Evolutionary conservation across 2,888 invertebrate species (phyloP).

Genomic region (Oxytorus armatus): DNA sequence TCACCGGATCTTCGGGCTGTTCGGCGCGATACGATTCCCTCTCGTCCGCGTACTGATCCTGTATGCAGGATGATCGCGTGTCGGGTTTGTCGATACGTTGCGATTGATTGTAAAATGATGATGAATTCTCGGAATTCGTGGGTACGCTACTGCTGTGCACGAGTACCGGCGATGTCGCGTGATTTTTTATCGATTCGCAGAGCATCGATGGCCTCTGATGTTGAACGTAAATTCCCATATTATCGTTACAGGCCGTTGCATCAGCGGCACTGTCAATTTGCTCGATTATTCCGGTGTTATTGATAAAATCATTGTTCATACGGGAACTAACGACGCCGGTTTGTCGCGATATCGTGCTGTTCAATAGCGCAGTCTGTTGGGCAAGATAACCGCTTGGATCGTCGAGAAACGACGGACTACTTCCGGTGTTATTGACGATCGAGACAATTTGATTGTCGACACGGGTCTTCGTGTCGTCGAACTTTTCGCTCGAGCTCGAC

Average conservation of each 20-base stretch:
- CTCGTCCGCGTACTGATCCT: constrained; percentile 78
- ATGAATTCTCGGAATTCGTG: constrained; percentile 79
- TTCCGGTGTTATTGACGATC: constrained; percentile 80
- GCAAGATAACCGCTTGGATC: constrained; percentile 96
- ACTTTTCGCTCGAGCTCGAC: constrained; percentile 77
- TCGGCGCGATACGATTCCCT: constrained; percentile 79
- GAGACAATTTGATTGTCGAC: constrained; percentile 67
- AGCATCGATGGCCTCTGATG: constrained; percentile 80
- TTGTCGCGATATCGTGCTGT: constrained; percentile 92
- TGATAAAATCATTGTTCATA: constrained; percentile 59
- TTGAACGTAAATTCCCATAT: constrained; percentile 76
- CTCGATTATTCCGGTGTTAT: constrained; percentile 66
- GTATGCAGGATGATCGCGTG: constrained; percentile 76
- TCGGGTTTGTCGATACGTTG: constrained; percentile 74
- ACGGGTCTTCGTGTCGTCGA: constrained; percentile 54
- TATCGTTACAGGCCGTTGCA: constrained; percentile 64
- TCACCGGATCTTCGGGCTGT: constrained; percentile 86
- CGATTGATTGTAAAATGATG: constrained; percentile 71
- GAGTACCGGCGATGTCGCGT: constrained; percentile 81
- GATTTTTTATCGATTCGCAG: constrained; percentile 79
- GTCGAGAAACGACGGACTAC: constrained; percentile 94
- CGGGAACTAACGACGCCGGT: constrained; percentile 84
- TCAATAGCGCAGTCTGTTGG: constrained; percentile 94
- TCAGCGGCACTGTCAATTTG: constrained; percentile 71
- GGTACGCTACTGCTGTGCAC: constrained; percentile 82